Conservation (phyloP, 2,113 vertebrate genomes). For the Psettodes erumei region DNA sequence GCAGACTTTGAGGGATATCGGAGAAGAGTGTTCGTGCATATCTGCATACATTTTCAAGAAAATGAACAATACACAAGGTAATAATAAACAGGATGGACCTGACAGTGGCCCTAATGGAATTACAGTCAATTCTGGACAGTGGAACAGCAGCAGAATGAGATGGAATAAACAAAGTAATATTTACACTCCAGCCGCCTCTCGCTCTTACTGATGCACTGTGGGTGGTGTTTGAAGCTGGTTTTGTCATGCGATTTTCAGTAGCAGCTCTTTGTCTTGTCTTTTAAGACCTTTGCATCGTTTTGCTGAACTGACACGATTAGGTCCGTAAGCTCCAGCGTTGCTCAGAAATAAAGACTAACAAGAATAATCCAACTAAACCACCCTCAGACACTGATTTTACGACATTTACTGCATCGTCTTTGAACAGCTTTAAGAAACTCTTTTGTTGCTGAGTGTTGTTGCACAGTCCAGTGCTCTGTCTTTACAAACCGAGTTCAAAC, state of each 20-base stretch:
- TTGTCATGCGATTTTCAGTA: not conserved
- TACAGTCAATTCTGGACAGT: not conserved
- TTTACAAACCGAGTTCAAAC: too few species aligned
- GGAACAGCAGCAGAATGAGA: not conserved
- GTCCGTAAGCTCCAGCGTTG: not conserved
- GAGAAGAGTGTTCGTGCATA: not conserved
- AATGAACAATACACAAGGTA: not conserved
- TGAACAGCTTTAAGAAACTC: not conserved
- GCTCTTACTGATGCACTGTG: not conserved
- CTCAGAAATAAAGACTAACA: not conserved
- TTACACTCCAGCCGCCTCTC: not conserved
- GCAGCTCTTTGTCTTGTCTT: not conserved
- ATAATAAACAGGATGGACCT: not conserved
- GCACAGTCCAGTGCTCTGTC: too few species aligned
- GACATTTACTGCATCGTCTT: not conserved
- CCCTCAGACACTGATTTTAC: not conserved
- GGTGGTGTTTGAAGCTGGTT: not conserved
- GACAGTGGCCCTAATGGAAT: slow-evolving; percentile 13
- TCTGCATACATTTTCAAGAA: slow-evolving; percentile 7
- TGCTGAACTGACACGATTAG: not conserved
- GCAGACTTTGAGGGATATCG: not conserved
- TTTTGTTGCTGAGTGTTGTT: too few species aligned
- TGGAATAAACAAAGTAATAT: not conserved
- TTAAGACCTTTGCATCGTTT: not conserved
- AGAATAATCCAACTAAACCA: not conserved